Conservation (phyloP, 1,140 invertebrate species). For the Heliothis subflexa region DNA sequence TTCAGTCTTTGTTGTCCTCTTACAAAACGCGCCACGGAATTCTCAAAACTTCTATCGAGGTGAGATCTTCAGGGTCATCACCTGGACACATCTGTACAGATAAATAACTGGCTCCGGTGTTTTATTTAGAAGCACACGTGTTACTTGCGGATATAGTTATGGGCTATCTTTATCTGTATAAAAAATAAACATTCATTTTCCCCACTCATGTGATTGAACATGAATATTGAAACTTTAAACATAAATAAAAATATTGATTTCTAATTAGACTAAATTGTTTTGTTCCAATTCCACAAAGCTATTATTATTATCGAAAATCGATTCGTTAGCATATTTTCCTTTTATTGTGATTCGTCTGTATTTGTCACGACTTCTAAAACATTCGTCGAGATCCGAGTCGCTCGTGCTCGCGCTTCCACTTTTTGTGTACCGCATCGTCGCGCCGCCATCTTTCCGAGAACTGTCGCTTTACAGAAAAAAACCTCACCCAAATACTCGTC, state of each 20-base stretch:
- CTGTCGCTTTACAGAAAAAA: constrained; percentile 62
- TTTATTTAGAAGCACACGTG: neutral
- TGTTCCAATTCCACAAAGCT: neutral
- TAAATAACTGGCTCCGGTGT: neutral
- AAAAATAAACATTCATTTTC: neutral
- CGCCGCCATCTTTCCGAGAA: constrained; percentile 72
- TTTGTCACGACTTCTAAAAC: constrained; percentile 53
- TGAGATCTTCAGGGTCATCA: constrained; percentile 56
- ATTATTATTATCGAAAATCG: constrained; percentile 34
- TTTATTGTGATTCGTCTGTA: constrained; percentile 20
- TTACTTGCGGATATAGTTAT: neutral
- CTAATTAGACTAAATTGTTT: neutral
- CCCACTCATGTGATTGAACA: neutral
- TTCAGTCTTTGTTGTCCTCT: constrained; percentile 56
- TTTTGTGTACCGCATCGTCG: constrained; percentile 59
- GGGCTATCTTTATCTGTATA: too few species aligned
- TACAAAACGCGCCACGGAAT: constrained; percentile 51
- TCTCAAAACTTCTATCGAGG: constrained; percentile 49
- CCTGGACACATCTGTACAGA: constrained; percentile 25
- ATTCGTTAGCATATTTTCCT: constrained; percentile 29
- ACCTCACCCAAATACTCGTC: constrained; percentile 55
- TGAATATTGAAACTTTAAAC: neutral
- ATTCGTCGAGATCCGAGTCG: constrained; percentile 52
- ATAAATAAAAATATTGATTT: constrained; percentile 12
- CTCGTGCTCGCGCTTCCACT: constrained; percentile 64